Evolutionary conservation across 2,797 vertebrate species (phyloP), one percentile per base, ranked within the genome.

Genomic region (Chromis chromis): DNA sequence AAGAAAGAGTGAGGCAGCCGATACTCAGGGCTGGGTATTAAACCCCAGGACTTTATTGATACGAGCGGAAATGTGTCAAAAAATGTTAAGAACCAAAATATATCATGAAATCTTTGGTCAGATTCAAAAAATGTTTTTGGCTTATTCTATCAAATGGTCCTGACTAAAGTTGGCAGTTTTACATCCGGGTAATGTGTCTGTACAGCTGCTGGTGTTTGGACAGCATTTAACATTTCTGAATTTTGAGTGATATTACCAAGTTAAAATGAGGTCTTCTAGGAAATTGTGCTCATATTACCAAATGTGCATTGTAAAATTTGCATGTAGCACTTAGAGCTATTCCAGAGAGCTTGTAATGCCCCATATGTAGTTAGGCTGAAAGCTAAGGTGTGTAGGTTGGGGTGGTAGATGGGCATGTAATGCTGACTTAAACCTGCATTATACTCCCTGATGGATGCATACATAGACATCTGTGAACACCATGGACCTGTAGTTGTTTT

Each of bases 1-100:
- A 81, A 67, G 72, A 80, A 61, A 74, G 61, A 67, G 21, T 25
- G 70, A 65, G 60, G 75, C 16, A 64, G 80, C 66, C 65, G 61
- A 86, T 64, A 86, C 59, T 33, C 33, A 39, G 40, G 49, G 24
- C 5, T 22, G 27, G 21, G 33, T 52, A 57, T 39, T 59, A 25
- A 46, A 62, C 19, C 56, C 25, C 40, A 27, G 2, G 13, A 24
- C 17, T 36, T 9, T 40, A 58, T 17, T 60, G 9, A 10, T 42
- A 22, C 2, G 19, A 13, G 2, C 21, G 61, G 10, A 55, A 68
- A 62, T 25, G 33, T 27, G 11, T 27, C 21, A 69, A 46, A 65
- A 36, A 50, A 19, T 13, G 7, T 4, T 5, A 24, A 28, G 10
- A 28, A 40, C 1, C 8, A 33, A 70, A 72, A 74, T 3, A 68